Percentiles rank a stretch among this genome's conserved stretches.
phyloP scores from a whole-genome alignment of 2,113 vertebrate species.

The Rattus rattus region DNA sequence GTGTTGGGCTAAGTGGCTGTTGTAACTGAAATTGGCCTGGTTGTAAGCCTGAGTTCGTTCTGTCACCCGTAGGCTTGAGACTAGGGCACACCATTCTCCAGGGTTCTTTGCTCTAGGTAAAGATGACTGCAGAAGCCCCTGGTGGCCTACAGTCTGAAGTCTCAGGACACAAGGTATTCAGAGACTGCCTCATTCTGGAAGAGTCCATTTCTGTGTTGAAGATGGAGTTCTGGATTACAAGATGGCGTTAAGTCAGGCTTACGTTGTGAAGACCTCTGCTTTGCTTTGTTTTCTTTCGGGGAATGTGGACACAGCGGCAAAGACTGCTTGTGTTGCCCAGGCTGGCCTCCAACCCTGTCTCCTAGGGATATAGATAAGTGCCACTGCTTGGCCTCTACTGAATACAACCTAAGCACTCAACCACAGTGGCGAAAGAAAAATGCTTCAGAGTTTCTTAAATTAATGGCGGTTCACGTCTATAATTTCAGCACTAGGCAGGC shows the following conservation, averaged over 20 bases:
- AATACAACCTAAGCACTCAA: background rate
- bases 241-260: background rate
- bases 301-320: background rate
- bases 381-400: background rate
- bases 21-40: background rate
- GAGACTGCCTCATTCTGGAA: background rate
- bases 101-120: background rate
- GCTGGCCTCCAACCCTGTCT: background rate
- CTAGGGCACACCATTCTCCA: background rate
- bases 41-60: background rate
- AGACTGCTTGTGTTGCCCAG: background rate
- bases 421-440: background rate
- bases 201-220: background rate
- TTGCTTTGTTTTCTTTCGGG: background rate
- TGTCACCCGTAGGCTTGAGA: background rate
- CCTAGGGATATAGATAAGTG: background rate
- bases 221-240: constrained; percentile 12
- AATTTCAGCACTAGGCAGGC: background rate
- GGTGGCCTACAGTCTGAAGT: background rate
- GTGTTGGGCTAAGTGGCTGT: background rate
- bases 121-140: background rate
- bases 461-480: background rate
- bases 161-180: background rate
- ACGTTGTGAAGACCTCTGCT: background rate
- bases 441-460: background rate